Percentiles rank a stretch among this genome's conserved stretches.
Conservation (phyloP, 2,113 vertebrate species). For the Rynchops niger region DNA sequence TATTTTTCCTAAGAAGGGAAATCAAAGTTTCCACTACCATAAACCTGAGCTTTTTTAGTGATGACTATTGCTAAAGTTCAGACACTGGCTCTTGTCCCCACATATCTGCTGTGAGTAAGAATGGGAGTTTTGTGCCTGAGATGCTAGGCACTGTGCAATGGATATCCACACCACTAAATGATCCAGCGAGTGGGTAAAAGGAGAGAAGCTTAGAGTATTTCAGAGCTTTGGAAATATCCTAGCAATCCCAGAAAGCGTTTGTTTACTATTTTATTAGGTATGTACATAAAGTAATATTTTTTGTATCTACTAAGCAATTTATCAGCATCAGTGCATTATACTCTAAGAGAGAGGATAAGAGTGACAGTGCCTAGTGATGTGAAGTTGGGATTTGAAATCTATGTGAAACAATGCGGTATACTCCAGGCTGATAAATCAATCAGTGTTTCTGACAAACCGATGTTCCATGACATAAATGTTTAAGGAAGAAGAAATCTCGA, state of each 20-base stretch:
- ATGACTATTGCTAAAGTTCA: neutral
- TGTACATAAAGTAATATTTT: neutral
- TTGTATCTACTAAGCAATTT: neutral
- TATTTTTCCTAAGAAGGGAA: neutral
- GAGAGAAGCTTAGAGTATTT: neutral
- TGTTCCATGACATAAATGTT: neutral
- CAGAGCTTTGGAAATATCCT: neutral
- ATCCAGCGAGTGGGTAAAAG: neutral
- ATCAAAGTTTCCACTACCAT: neutral
- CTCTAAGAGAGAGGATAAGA: neutral
- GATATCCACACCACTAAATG: neutral
- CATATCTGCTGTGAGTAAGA: no score
- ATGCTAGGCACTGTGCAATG: neutral
- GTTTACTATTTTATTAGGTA: neutral
- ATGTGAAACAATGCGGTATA: neutral
- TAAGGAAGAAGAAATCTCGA: neutral
- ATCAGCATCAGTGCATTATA: neutral
- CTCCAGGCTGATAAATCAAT: neutral
- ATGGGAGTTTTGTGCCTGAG: neutral
- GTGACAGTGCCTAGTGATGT: neutral
- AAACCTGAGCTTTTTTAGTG: neutral
- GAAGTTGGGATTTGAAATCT: neutral
- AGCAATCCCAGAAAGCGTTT: neutral
- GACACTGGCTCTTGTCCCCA: neutral
- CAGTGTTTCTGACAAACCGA: neutral